Evolutionary conservation across 2,888 invertebrate species (phyloP).

Genomic region (Drosophila colorata): DNA sequence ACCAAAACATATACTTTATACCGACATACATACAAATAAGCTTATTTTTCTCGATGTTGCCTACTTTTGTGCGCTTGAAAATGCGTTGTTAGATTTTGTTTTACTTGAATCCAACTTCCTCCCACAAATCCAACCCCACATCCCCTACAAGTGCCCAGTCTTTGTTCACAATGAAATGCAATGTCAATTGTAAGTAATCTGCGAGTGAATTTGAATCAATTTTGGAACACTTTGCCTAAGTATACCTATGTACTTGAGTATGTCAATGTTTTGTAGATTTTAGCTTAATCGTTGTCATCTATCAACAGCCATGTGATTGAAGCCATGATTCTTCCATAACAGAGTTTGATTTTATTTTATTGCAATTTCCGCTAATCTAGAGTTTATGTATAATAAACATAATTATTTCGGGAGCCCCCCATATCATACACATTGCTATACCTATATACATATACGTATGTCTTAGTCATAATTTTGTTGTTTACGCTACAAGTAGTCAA

Average conservation of each 20-base stretch:
- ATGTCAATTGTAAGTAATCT: conserved; percentile 75
- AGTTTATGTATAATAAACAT: background rate
- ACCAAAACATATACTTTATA: conserved; percentile 10
- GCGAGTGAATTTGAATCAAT: conserved; percentile 33
- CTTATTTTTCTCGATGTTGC: conserved; percentile 54
- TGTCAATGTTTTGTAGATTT: conserved; percentile 28
- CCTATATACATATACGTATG: background rate
- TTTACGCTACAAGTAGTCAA: conserved; percentile 74
- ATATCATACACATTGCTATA: conserved; percentile 13
- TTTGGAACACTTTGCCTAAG: conserved; percentile 28
- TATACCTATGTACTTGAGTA: conserved; percentile 10
- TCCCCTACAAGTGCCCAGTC: too few relatives aligned
- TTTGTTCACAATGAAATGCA: conserved; percentile 32
- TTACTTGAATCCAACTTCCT: background rate
- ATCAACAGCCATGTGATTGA: conserved; percentile 1
- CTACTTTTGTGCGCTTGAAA: conserved; percentile 50
- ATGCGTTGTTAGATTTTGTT: conserved; percentile 14
- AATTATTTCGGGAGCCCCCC: conserved; percentile 1
- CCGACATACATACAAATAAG: conserved; percentile 36
- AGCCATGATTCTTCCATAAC: conserved; percentile 1
- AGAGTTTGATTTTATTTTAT: conserved; percentile 5
- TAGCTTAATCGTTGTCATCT: conserved; percentile 24
- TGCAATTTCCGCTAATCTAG: conserved; percentile 1
- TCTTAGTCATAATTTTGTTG: conserved; percentile 40
- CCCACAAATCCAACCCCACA: background rate